Percentiles rank a stretch among this genome's conserved stretches.
Evolutionary conservation across 2,888 invertebrate genomes (phyloP).

Genomic region (Lacanobia wlatinum): DNA sequence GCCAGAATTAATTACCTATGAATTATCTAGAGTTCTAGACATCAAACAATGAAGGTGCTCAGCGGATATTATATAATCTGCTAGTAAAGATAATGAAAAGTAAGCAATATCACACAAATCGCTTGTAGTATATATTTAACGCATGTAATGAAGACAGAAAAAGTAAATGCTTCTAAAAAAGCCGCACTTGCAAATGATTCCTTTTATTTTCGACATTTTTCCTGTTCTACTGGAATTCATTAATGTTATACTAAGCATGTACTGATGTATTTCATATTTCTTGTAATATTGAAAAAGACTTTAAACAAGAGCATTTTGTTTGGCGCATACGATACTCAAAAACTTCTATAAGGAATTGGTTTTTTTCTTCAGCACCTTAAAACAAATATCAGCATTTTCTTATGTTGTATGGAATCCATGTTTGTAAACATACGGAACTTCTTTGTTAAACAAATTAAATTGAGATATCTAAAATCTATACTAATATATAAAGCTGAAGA

Average conservation of each 20-base stretch:
- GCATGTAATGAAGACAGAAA: not conserved
- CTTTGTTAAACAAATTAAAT: slow-evolving; percentile 12
- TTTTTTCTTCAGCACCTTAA: not conserved
- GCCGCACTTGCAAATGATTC: not conserved
- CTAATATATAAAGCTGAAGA: too few species aligned
- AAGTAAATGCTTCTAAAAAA: not conserved
- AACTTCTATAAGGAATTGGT: not conserved
- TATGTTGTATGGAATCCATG: slow-evolving; percentile 5
- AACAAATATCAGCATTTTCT: not conserved
- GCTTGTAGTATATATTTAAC: slow-evolving; percentile 15
- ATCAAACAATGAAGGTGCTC: slow-evolving; percentile 34
- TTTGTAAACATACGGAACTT: not conserved
- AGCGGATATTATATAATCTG: slow-evolving; percentile 36
- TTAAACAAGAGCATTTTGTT: slow-evolving; percentile 2
- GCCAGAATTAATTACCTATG: slow-evolving; percentile 25
- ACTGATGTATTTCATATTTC: not conserved
- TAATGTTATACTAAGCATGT: not conserved
- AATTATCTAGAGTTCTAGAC: slow-evolving; percentile 8
- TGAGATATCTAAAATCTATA: too few species aligned
- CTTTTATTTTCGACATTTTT: not conserved
- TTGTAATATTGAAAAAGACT: slow-evolving; percentile 9
- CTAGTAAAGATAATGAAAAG: slow-evolving; percentile 16
- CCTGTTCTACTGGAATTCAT: not conserved
- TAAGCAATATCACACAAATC: slow-evolving; percentile 12
- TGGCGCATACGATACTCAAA: too few species aligned